Conservation (phyloP, 2,113 vertebrate species). For the Verasper variegatus region DNA sequence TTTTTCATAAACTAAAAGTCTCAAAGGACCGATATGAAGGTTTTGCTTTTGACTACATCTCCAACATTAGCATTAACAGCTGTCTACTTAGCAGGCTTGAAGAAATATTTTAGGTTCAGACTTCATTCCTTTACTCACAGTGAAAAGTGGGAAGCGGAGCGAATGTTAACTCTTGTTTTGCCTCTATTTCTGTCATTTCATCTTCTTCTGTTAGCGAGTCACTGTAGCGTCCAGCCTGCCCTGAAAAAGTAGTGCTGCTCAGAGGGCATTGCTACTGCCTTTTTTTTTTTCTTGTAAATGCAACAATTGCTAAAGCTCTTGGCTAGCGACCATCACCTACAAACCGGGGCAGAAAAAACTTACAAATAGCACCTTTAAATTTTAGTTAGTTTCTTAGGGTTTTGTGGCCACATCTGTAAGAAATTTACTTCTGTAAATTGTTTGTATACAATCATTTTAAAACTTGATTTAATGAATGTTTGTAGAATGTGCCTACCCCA, state of each 20-base stretch:
- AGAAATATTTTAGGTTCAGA: not conserved
- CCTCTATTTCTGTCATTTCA: not conserved
- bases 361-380: constrained; percentile 13
- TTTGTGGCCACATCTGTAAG: constrained; percentile 32
- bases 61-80: not conserved
- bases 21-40: constrained; percentile 19
- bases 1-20: constrained; percentile 26
- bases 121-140: not conserved
- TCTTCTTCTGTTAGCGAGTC: not conserved
- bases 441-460: constrained; percentile 35
- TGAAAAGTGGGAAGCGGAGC: not conserved
- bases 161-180: not conserved
- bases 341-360: not conserved
- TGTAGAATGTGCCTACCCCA: constrained; percentile 47
- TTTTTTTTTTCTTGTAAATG: not conserved
- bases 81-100: not conserved
- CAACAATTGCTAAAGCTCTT: not conserved
- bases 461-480: constrained; percentile 40
- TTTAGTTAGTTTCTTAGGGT: constrained; percentile 25
- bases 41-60: not conserved
- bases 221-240: not conserved
- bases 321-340: not conserved
- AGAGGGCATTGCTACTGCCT: not conserved
- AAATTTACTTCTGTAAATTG: constrained; percentile 23
- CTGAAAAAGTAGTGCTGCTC: not conserved